These are phyloP conservation scores for Varecia variegata DNA, from an alignment of 2,797 vertebrate genomes.

Conservation along the genomic window DNA sequence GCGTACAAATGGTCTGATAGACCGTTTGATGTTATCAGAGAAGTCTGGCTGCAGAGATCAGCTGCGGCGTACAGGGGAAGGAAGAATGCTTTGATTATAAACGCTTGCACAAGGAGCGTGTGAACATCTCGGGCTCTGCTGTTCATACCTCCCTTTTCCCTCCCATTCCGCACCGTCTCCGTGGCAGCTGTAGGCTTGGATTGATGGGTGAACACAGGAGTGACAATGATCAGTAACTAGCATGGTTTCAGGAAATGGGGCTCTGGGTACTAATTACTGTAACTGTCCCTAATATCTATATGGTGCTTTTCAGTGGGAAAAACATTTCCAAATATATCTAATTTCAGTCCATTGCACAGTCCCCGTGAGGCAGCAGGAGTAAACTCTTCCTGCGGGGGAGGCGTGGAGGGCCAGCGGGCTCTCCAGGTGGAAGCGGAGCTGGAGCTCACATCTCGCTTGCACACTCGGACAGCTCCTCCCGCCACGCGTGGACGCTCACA, in stretches of 20 bases:
- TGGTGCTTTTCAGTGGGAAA: background rate
- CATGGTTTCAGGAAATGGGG: background rate
- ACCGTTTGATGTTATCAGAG: conserved; percentile 38
- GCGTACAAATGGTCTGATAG: background rate
- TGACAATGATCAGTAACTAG: background rate
- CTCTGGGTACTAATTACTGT: too few species aligned
- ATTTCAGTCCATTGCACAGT: background rate
- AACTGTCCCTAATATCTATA: background rate
- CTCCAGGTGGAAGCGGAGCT: background rate
- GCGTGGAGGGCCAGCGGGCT: background rate
- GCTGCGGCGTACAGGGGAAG: background rate
- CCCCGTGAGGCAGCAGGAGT: background rate
- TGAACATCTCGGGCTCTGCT: background rate
- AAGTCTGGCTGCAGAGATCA: background rate
- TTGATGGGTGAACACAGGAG: background rate
- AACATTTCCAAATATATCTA: background rate
- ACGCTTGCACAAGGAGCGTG: background rate
- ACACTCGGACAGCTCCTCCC: rapidly evolving
- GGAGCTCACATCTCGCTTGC: rapidly evolving
- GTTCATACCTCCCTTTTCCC: background rate
- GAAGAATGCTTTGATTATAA: background rate
- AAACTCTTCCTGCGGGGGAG: background rate
- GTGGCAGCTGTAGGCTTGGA: background rate
- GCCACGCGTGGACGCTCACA: rapidly evolving
- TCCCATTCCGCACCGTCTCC: background rate